These are phyloP conservation scores for Leptodactylus fuscus DNA, from an alignment of 2,113 vertebrate species.

Conservation along the genomic window DNA sequence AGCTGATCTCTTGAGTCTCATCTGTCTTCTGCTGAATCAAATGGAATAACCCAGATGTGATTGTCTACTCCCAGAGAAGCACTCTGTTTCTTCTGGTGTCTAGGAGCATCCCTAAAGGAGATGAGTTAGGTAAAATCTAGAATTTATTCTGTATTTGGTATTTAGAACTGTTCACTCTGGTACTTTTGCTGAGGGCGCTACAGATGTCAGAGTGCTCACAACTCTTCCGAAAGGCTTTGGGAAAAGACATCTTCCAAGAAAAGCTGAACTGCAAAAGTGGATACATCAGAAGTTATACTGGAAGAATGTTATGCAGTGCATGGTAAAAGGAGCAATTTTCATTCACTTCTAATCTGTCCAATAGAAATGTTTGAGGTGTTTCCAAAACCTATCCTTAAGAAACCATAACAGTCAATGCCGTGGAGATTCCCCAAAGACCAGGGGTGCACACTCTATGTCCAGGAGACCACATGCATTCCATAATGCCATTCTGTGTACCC, in stretches of 20 bases:
- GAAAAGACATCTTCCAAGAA: slow-evolving; percentile 15
- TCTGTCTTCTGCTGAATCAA: slow-evolving; percentile 30
- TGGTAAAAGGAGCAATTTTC: background rate
- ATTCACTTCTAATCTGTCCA: background rate
- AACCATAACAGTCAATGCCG: no score
- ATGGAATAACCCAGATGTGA: slow-evolving; percentile 47
- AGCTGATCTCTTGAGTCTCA: slow-evolving; percentile 8
- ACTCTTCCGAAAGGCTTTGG: slow-evolving; percentile 34
- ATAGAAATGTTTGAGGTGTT: background rate
- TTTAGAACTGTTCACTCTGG: slow-evolving; percentile 46
- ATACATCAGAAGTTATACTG: background rate
- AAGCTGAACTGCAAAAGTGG: slow-evolving; percentile 37
- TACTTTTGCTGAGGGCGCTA: background rate
- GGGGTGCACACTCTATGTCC: no score
- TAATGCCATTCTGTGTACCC: no score
- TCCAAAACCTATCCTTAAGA: background rate
- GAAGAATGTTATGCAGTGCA: background rate
- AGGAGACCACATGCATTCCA: no score
- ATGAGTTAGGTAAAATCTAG: slow-evolving; percentile 44
- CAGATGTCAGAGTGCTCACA: slow-evolving; percentile 34
- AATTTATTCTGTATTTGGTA: slow-evolving; percentile 49
- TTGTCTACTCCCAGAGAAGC: slow-evolving; percentile 39
- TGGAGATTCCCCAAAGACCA: no score
- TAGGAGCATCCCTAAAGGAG: slow-evolving; percentile 22
- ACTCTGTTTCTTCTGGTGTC: slow-evolving; percentile 26